A percentile compares a stretch with the other conserved stretches of the same genome.
Conservation (phyloP, 2,797 vertebrate genomes). For the Bradypodion pumilum region DNA sequence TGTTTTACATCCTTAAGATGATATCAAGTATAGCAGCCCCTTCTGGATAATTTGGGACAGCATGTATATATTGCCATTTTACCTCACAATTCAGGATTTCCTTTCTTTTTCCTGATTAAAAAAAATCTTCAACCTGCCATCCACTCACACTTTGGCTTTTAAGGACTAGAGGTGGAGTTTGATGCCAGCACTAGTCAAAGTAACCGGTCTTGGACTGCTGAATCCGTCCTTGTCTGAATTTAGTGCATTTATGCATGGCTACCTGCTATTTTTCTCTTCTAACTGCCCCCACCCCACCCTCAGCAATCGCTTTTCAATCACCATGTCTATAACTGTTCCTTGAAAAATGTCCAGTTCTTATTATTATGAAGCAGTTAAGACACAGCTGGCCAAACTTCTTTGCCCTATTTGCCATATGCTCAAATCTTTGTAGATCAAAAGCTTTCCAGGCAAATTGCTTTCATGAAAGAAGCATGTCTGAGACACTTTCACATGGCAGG, state of each 20-base stretch:
- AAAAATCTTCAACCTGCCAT: constrained; percentile 54
- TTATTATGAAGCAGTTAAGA: constrained; percentile 1
- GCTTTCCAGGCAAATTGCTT: constrained; percentile 10
- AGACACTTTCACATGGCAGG: neutral
- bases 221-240: constrained; percentile 47
- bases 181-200: constrained; percentile 56
- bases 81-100: constrained; percentile 34
- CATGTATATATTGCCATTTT: constrained; percentile 29
- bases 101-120: constrained; percentile 20
- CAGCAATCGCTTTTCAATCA: constrained; percentile 44
- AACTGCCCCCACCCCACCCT: constrained; percentile 18
- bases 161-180: constrained; percentile 34
- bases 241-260: constrained; percentile 38
- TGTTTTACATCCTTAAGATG: constrained; percentile 31
- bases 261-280: constrained; percentile 25
- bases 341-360: neutral
- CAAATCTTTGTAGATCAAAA: neutral
- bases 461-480: neutral
- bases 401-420: neutral
- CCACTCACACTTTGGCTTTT: constrained; percentile 53
- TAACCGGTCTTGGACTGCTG: constrained; percentile 56
- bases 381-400: neutral
- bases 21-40: constrained; percentile 54
- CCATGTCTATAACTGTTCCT: neutral
- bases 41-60: constrained; percentile 35